A percentile compares a stretch with the other conserved stretches of the same genome.
These are phyloP conservation scores for Branchipolynoe longqiensis DNA, from an alignment of 2,888 invertebrate genomes.

Conservation along the genomic window DNA sequence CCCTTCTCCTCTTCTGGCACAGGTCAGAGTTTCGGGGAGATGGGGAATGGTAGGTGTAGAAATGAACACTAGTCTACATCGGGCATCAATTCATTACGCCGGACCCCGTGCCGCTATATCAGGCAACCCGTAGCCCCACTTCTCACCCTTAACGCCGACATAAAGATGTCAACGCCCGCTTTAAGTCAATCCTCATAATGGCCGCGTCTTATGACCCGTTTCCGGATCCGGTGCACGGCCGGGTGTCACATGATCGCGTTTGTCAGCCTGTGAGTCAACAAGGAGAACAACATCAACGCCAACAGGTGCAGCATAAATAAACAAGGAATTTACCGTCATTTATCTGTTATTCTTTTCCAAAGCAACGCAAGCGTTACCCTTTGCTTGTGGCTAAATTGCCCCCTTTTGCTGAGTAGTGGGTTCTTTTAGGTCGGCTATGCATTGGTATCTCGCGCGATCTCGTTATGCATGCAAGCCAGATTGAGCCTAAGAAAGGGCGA, in stretches of 20 bases:
- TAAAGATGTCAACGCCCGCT: conserved; percentile 8
- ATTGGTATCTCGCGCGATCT: no score
- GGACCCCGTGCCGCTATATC: background rate
- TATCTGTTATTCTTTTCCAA: no score
- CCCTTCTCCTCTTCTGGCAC: no score
- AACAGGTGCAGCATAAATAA: no score
- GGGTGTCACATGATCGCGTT: background rate
- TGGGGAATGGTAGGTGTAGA: background rate
- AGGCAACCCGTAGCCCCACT: background rate
- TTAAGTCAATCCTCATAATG: conserved; percentile 39
- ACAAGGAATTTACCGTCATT: no score
- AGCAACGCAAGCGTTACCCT: no score
- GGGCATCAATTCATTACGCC: conserved; percentile 19
- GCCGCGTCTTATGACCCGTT: conserved; percentile 5
- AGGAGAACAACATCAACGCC: background rate
- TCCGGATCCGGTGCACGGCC: background rate
- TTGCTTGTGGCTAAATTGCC: no score
- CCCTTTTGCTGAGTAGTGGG: no score
- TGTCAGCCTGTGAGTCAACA: background rate
- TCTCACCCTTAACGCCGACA: conserved; percentile 13
- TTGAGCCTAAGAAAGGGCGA: no score
- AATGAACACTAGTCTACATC: background rate
- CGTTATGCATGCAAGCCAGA: no score
- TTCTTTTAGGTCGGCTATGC: no score
- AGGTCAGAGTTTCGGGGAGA: no score